Conservation (phyloP, 2,113 vertebrate genomes). For the Argyrosomus japonicus region DNA sequence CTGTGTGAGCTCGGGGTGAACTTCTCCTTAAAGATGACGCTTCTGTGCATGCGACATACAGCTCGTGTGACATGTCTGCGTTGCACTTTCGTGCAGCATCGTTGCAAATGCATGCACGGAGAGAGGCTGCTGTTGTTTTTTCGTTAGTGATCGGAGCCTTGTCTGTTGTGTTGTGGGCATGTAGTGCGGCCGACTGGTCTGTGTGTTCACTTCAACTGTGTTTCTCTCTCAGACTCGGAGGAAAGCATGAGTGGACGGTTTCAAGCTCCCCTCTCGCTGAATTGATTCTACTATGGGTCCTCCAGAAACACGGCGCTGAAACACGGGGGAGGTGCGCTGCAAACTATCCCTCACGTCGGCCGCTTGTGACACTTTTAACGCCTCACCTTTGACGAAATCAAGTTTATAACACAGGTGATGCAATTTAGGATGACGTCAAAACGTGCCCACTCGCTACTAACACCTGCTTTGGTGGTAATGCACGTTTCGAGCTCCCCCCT, state of each 20-base stretch:
- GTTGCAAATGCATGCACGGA: conserved; percentile 13
- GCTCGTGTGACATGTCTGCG: not conserved
- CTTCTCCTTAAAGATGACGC: conserved; percentile 4
- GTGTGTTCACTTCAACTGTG: conserved; percentile 78
- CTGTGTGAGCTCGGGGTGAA: conserved; percentile 22
- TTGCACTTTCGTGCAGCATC: not conserved
- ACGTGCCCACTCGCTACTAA: accelerated
- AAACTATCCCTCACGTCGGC: accelerated
- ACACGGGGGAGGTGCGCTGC: conserved; percentile 60
- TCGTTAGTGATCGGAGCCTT: conserved; percentile 51
- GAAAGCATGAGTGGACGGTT: conserved; percentile 85
- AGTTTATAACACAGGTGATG: accelerated
- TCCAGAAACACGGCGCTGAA: conserved; percentile 75
- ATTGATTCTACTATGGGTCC: conserved; percentile 91
- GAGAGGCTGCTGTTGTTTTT: conserved; percentile 28
- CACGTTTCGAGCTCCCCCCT: conserved; percentile 66
- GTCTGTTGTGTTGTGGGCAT: conserved; percentile 76
- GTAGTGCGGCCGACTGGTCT: conserved; percentile 75
- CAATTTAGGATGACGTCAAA: accelerated
- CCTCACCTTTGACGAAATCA: accelerated
- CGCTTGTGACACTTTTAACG: accelerated
- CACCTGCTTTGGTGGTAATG: not conserved
- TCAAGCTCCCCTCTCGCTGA: conserved; percentile 90
- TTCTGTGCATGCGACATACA: too few relatives aligned
- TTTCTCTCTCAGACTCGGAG: conserved; percentile 85